phyloP scores from a whole-genome alignment of 2,888 invertebrate genomes.

The Odontocolon sp. region DNA sequence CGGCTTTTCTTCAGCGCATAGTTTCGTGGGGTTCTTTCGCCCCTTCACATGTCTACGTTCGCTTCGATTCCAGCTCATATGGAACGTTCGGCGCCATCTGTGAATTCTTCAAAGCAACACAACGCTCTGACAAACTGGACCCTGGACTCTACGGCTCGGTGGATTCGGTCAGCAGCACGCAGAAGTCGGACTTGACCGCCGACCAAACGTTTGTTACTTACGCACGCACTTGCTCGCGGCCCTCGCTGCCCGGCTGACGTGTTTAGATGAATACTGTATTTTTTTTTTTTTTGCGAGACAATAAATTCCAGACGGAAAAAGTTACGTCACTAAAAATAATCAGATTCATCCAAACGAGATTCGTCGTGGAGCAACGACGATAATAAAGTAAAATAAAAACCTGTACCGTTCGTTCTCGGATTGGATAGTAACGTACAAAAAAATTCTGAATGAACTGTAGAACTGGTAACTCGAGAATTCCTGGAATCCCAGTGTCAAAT shows the following conservation, averaged over 20 bases:
- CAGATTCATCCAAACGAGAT: not conserved
- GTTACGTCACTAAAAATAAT: not conserved
- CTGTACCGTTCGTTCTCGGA: not conserved
- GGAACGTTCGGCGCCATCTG: constrained; percentile 63
- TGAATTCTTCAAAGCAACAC: constrained; percentile 50
- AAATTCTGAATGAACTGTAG: constrained; percentile 14
- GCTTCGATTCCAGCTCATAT: constrained; percentile 37
- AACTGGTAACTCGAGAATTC: not conserved
- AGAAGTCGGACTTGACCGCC: not conserved
- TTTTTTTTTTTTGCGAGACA: not conserved
- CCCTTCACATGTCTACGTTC: not conserved
- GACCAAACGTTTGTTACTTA: not conserved
- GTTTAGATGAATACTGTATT: not conserved
- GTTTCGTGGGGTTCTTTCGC: constrained; percentile 50
- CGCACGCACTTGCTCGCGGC: constrained; percentile 49
- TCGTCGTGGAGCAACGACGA: not conserved
- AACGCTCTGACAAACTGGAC: constrained; percentile 50
- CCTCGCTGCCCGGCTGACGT: constrained; percentile 45
- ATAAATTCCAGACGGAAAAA: not conserved
- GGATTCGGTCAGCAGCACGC: constrained; percentile 43
- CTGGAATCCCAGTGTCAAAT: not conserved
- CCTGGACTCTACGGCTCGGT: constrained; percentile 45
- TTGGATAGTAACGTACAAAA: not conserved
- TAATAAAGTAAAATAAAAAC: constrained; percentile 1
- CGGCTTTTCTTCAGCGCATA: constrained; percentile 59